Conservation (phyloP, 2,113 vertebrate species). For the Grus americana region DNA sequence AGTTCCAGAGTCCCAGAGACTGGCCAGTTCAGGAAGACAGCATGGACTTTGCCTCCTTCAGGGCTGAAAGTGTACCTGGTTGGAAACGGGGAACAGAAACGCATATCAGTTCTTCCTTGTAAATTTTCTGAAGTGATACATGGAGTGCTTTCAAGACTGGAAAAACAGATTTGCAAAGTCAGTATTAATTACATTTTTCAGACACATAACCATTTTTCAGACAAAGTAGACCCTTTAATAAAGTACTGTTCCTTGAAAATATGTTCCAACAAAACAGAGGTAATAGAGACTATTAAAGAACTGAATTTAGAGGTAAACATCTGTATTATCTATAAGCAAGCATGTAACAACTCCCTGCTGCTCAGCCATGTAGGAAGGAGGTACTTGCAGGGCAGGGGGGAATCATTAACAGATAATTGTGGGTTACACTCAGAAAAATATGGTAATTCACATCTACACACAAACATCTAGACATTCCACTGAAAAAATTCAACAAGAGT, state of each 20-base stretch:
- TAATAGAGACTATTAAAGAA: background rate
- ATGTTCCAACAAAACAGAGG: background rate
- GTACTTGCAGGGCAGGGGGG: background rate
- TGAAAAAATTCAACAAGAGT: background rate
- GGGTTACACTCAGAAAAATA: background rate
- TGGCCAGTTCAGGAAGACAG: conserved; percentile 88
- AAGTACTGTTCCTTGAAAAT: background rate
- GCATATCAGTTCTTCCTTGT: background rate
- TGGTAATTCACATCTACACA: background rate
- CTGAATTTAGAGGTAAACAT: background rate
- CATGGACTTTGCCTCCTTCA: conserved; percentile 78
- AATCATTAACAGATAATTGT: background rate
- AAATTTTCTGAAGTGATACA: background rate
- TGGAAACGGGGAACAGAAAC: background rate
- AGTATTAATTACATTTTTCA: background rate
- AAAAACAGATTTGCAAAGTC: background rate
- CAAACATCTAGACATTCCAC: background rate
- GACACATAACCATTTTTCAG: background rate
- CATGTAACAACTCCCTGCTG: background rate
- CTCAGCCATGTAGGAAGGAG: background rate
- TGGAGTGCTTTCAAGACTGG: background rate
- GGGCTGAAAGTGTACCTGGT: conserved; percentile 88
- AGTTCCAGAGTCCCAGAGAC: conserved; percentile 76
- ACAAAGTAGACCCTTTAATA: background rate
- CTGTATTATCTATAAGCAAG: background rate